These are phyloP conservation scores for Asarcornis scutulata DNA, from an alignment of 2,113 vertebrate species.

Conservation along the genomic window DNA sequence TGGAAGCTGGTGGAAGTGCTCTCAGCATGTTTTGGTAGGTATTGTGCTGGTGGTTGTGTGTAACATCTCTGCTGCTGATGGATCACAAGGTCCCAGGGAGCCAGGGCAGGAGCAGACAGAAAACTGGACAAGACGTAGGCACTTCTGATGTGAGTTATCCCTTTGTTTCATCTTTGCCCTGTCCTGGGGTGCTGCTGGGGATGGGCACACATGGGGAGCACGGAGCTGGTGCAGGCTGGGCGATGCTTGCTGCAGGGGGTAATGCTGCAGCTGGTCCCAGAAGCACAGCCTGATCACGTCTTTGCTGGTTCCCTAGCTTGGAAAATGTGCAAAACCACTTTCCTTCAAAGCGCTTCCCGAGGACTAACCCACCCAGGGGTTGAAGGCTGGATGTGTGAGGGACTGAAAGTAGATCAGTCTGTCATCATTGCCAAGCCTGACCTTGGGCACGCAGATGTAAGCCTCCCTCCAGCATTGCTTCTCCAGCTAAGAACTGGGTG, in stretches of 20 bases:
- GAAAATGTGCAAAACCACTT: too few species aligned
- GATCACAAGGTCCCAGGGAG: not conserved
- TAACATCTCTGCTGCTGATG: not conserved
- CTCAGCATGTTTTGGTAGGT: not conserved
- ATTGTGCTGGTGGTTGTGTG: not conserved
- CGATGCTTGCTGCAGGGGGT: not conserved
- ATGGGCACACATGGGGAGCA: not conserved
- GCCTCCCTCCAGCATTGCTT: not conserved
- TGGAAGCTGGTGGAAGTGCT: not conserved
- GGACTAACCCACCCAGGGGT: not conserved
- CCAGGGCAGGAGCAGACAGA: not conserved
- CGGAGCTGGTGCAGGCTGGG: not conserved
- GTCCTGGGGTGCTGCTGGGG: not conserved
- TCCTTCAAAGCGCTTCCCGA: not conserved
- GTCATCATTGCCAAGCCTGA: conserved; percentile 5
- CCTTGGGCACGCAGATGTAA: not conserved
- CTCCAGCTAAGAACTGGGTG: not conserved
- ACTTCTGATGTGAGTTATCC: not conserved
- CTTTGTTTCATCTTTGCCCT: not conserved
- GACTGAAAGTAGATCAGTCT: not conserved
- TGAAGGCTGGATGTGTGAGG: not conserved
- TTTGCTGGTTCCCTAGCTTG: not conserved
- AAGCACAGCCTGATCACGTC: not conserved
- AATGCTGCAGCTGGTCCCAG: not conserved
- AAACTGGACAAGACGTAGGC: not conserved